Evolutionary conservation across 2,113 vertebrate genomes (phyloP), one percentile per base, ranked within the genome.

Genomic region (Canis aureus): DNA sequence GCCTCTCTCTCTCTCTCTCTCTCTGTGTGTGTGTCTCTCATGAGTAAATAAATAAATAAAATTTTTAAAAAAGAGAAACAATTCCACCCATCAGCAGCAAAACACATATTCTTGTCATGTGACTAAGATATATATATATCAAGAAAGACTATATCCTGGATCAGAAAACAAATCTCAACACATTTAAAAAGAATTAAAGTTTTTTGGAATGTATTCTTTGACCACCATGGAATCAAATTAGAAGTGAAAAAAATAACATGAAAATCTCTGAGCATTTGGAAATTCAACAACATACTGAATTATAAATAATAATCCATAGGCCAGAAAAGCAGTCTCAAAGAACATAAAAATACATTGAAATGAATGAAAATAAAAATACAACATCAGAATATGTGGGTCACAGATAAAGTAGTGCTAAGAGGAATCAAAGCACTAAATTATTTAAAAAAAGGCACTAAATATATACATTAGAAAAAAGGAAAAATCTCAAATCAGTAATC

Each of bases 351-450:
- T 76, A 81, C 17, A 67, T 55, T 78, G 15, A 16, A 83, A 2
- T 32, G 12, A 57, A 55, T 87, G 27, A 96, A 87, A 81, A 82
- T 69, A 78, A 91, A 95, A 94, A 67, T 69, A 19, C 25, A 76
- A 12, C 5, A 49, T 20, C 3, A 8, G 81, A 83, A 60, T 76
- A n/a, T 91, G 51, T 87, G 25, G 20, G 19, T 55, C 43, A 64
- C 3, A 69, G 27, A 4, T 87, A 81, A 78, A 81, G 32, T 66
- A 86, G 11, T 67, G 53, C 53, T 92, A n/a, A 89, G 43, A 94
- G n/a, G n/a, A 43, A 73, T 57, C 29, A 43, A 43, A 43, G 43
- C 43, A 43, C 43, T 43, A 43, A 43, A 43, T 43, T 43, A 38
- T 38, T 3, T 6, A 43, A 43, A 43, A 43, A 43, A 43, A 7